A percentile compares a stretch with the other conserved stretches of the same genome.
Conservation (phyloP, 2,888 invertebrate species). For the Drosophila helvetica region DNA sequence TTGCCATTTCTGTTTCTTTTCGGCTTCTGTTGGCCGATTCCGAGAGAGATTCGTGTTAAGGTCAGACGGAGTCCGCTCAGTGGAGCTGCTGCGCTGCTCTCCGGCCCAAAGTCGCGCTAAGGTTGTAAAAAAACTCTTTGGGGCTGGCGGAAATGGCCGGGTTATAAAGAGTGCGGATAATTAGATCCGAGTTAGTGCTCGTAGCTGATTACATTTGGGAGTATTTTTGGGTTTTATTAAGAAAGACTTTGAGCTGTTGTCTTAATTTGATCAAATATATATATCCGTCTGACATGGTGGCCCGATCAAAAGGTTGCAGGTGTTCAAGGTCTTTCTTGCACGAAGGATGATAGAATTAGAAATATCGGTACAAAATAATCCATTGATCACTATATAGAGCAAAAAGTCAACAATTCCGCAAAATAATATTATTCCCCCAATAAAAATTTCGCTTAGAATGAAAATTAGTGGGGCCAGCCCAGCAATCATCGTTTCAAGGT, state of each 20-base stretch:
- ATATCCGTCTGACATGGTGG: not conserved
- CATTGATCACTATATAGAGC: no score
- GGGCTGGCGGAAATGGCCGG: constrained; percentile 21
- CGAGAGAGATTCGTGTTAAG: constrained; percentile 32
- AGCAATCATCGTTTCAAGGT: constrained; percentile 26
- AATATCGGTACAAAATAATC: no score
- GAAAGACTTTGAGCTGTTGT: constrained; percentile 9
- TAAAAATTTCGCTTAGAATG: no score
- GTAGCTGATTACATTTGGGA: constrained; percentile 41
- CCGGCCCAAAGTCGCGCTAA: not conserved
- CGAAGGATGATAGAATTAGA: no score
- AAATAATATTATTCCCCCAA: no score
- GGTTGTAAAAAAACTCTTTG: constrained; percentile 1
- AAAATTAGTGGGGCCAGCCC: constrained; percentile 13
- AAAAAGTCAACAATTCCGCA: no score
- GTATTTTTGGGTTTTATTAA: not conserved
- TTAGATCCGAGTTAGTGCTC: constrained; percentile 25
- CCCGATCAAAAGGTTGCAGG: not conserved
- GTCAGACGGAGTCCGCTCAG: constrained; percentile 24
- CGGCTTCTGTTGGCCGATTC: not conserved
- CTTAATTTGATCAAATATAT: not conserved
- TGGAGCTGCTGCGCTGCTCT: constrained; percentile 2
- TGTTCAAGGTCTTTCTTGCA: not conserved
- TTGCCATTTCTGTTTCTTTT: constrained; percentile 8
- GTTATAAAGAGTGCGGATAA: constrained; percentile 18